Percentiles rank a stretch among this genome's conserved stretches.
Evolutionary conservation across 2,888 invertebrate genomes (phyloP).

Genomic region (Mystacides longicornis): DNA sequence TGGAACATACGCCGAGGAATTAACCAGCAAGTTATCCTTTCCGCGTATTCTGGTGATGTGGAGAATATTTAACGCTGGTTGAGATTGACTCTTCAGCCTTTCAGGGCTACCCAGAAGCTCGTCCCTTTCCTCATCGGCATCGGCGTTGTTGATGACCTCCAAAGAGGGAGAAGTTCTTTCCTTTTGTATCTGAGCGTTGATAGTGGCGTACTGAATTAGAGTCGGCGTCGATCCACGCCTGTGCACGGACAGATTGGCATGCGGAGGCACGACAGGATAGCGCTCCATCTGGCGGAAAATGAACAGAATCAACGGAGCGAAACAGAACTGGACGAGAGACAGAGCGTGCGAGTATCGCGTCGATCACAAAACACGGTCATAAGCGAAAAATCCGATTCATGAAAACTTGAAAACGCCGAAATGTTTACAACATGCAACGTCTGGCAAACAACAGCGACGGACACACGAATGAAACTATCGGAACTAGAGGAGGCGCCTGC

Average conservation of each 20-base stretch:
- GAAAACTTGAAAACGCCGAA: conserved; percentile 8
- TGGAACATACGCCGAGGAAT: background rate
- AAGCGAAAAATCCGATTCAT: conserved; percentile 8
- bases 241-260: conserved; percentile 15
- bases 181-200: conserved; percentile 25
- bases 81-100: conserved; percentile 13
- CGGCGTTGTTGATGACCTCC: conserved; percentile 19
- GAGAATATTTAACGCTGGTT: conserved; percentile 23
- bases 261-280: conserved; percentile 12
- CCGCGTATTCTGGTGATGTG: conserved; percentile 23
- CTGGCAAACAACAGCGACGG: conserved; percentile 9
- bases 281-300: conserved; percentile 13
- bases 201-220: conserved; percentile 24
- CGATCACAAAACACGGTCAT: conserved; percentile 6
- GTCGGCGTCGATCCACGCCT: conserved; percentile 24
- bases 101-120: conserved; percentile 4
- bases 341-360: conserved; percentile 5
- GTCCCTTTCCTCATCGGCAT: conserved; percentile 18
- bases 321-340: background rate
- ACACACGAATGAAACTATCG: conserved; percentile 7
- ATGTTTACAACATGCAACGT: conserved; percentile 10
- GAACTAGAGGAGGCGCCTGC: conserved; percentile 15
- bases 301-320: background rate
- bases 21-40: conserved; percentile 8
- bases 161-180: conserved; percentile 22